phyloP scores from a whole-genome alignment of 1,140 invertebrate genomes.

The Hirudo medicinalis region DNA sequence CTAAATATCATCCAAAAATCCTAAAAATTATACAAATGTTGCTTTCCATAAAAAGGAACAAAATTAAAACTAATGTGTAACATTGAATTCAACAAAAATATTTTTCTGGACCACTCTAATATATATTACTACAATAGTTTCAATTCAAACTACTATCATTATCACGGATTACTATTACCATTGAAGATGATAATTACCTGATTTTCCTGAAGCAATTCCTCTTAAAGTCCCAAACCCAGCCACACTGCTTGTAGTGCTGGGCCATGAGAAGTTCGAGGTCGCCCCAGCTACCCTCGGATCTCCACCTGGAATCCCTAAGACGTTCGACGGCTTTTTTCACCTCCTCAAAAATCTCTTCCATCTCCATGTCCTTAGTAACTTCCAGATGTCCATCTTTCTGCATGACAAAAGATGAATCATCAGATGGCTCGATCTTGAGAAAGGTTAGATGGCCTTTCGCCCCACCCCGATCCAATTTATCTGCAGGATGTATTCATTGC shows the following conservation, averaged over 20 bases:
- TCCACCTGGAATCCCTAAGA: neutral
- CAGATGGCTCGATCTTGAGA: neutral
- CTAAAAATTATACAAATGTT: too few species aligned
- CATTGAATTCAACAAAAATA: too few species aligned
- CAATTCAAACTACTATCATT: too few species aligned
- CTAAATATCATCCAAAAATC: too few species aligned
- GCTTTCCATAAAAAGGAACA: too few species aligned
- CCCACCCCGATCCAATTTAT: too few species aligned
- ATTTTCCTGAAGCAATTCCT: constrained; percentile 1
- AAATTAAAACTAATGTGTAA: too few species aligned
- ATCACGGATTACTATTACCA: too few species aligned
- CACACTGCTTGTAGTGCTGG: neutral
- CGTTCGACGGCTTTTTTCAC: neutral
- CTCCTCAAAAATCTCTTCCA: neutral
- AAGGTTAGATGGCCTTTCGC: neutral
- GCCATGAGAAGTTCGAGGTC: constrained; percentile 10
- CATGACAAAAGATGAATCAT: neutral
- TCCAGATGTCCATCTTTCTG: neutral
- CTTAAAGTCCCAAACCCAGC: constrained; percentile 4
- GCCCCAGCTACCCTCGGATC: neutral
- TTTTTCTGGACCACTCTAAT: too few species aligned
- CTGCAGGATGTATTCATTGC: too few species aligned
- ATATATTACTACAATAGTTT: too few species aligned
- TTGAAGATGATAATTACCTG: neutral
- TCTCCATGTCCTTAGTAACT: neutral